Evolutionary conservation across 64 coral and sea anemone genomes (phyloP), one percentile per base, ranked within the genome.

Genomic region (Anthopleura sola): DNA sequence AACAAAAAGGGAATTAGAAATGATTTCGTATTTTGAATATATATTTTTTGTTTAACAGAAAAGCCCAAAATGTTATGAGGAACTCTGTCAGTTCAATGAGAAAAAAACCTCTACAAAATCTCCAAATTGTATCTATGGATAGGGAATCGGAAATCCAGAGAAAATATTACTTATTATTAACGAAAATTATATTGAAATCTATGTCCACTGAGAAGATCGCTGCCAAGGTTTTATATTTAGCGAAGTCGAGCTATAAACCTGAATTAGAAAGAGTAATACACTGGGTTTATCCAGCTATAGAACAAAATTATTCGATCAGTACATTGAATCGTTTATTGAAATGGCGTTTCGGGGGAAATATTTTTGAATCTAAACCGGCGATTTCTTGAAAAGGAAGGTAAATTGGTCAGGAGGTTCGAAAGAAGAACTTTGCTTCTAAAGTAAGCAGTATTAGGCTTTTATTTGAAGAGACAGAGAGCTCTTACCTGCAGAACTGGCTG

Each of bases 401-500:
- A 71, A 71, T 71, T 71, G 66, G 26, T 31, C 66, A 71, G 66
- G 66, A 71, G 66, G 66, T 37, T 38, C 76, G 76, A 79, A 48
- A 79, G 76, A 79, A 79, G 44, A 79, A 79, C 15, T 33, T 4
- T 14, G 31, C 14, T 79, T 33, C 15, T 44, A 79, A 79, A 79
- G 76, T 24, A 79, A 79, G 34, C 21, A 79, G 44, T 17, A 53
- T 39, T 79, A 79, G 23, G 37, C 39, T 34, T 79, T 79, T 79
- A 79, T 79, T 79, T 79, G 76, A 79, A 46, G 20, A 23, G 38
- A 39, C 1, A 76, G n/a, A 29, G 13, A 37, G 17, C 5, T 2
- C 37, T 77, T 89, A 99, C 97, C 97, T 94, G 93, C 93, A 99
- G 92, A 36, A 71, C 78, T 48, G 84, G 60, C 76, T 99, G 97